phyloP scores from a whole-genome alignment of 2,113 vertebrate genomes.

The Polypterus senegalus region DNA sequence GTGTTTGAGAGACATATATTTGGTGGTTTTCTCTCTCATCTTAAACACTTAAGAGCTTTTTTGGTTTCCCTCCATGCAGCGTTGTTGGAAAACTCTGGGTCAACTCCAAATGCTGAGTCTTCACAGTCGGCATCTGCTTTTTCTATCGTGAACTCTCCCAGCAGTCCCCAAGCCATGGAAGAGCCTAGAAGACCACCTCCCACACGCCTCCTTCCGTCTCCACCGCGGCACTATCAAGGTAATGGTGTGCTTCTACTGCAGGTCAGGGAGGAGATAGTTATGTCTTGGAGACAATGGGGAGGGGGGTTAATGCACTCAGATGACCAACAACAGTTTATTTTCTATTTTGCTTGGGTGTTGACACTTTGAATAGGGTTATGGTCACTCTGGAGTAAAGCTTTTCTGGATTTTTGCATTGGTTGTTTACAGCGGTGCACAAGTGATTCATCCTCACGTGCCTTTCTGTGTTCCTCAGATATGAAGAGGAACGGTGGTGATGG shows the following conservation, averaged over 20 bases:
- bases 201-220: conserved; percentile 12
- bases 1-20: not conserved
- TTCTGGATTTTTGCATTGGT: too few species aligned
- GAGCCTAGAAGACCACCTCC: conserved; percentile 38
- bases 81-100: conserved; percentile 39
- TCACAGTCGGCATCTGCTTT: conserved; percentile 37
- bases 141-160: conserved; percentile 31
- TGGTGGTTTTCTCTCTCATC: not conserved
- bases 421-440: too few species aligned
- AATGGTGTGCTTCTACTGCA: not conserved
- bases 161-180: conserved; percentile 38
- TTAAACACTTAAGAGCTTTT: not conserved
- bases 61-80: conserved; percentile 24
- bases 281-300: too few species aligned
- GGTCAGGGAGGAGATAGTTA: too few species aligned
- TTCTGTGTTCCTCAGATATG: conserved; percentile 1
- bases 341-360: too few species aligned
- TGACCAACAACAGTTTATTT: too few species aligned
- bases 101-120: conserved; percentile 16
- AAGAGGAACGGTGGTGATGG: conserved; percentile 2
- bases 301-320: too few species aligned
- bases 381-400: too few species aligned
- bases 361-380: too few species aligned
- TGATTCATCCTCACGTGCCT: too few species aligned
- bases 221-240: conserved; percentile 26